Conservation (phyloP, 2,888 invertebrate genomes). For the Phyto melanocephala region DNA sequence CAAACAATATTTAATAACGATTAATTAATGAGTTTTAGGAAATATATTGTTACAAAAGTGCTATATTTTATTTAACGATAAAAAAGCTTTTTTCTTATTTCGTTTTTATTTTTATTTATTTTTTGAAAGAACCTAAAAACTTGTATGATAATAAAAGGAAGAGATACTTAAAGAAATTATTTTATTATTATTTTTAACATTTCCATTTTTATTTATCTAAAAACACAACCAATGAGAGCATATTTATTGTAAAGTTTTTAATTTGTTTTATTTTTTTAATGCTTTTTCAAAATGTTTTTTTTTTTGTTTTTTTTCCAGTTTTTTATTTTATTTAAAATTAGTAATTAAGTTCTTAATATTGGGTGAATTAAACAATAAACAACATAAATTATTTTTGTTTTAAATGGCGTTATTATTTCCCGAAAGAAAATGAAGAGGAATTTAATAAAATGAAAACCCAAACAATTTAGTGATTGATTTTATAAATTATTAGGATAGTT, state of each 20-base stretch:
- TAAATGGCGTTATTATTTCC: conserved; percentile 31
- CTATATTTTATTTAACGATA: conserved; percentile 31
- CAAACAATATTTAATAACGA: neutral
- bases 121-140: neutral
- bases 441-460: neutral
- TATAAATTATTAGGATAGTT: neutral
- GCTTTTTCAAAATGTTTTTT: conserved; percentile 43
- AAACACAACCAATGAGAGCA: conserved; percentile 80
- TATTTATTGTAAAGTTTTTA: conserved; percentile 69
- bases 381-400: too few relatives aligned
- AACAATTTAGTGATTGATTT: conserved; percentile 23
- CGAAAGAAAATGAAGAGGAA: neutral
- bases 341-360: conserved; percentile 33
- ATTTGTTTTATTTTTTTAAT: conserved; percentile 56
- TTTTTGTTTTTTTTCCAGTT: neutral
- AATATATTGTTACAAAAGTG: conserved; percentile 45
- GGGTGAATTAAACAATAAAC: conserved; percentile 4
- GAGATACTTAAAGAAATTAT: neutral
- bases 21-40: conserved; percentile 31
- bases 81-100: neutral
- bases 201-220: conserved; percentile 71
- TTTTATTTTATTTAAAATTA: conserved; percentile 54
- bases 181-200: conserved; percentile 45
- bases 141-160: neutral
- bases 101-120: neutral